Conservation (phyloP, 2,113 vertebrate species). For the Larimichthys crocea region DNA sequence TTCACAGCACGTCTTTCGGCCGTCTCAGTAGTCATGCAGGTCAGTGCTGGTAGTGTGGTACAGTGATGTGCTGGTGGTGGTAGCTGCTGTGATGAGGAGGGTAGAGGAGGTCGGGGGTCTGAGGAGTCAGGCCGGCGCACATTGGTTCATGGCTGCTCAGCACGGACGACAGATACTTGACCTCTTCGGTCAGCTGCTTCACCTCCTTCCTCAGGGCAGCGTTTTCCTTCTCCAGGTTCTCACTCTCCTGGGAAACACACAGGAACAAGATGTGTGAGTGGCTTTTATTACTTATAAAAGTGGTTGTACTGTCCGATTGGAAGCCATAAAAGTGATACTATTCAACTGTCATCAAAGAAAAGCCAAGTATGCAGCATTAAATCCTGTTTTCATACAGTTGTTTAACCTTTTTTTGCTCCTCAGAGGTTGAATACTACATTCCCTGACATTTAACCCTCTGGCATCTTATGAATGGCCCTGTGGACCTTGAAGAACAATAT, state of each 20-base stretch:
- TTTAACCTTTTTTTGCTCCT: neutral
- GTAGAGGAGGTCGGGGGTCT: constrained; percentile 87
- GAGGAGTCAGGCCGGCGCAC: constrained; percentile 86
- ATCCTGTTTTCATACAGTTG: neutral
- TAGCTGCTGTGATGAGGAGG: constrained; percentile 85
- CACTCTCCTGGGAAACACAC: constrained; percentile 89
- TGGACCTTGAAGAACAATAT: neutral
- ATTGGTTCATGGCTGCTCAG: constrained; percentile 93
- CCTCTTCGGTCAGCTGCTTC: constrained; percentile 93
- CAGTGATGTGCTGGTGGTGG: constrained; percentile 91
- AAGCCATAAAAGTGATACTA: neutral
- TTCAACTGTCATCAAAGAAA: no score
- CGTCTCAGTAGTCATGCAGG: constrained; percentile 33
- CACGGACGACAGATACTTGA: constrained; percentile 91
- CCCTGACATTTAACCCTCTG: neutral
- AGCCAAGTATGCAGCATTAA: neutral
- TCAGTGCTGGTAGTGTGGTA: constrained; percentile 93
- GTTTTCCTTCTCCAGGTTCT: constrained; percentile 95
- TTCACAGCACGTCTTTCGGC: constrained; percentile 40
- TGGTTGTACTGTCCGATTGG: neutral
- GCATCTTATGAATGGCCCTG: no score
- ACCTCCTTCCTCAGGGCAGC: constrained; percentile 94
- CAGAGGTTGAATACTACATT: neutral
- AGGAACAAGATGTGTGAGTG: neutral
- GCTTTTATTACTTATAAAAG: neutral